phyloP scores from a whole-genome alignment of 2,888 invertebrate genomes.

The Autographa pulchrina region DNA sequence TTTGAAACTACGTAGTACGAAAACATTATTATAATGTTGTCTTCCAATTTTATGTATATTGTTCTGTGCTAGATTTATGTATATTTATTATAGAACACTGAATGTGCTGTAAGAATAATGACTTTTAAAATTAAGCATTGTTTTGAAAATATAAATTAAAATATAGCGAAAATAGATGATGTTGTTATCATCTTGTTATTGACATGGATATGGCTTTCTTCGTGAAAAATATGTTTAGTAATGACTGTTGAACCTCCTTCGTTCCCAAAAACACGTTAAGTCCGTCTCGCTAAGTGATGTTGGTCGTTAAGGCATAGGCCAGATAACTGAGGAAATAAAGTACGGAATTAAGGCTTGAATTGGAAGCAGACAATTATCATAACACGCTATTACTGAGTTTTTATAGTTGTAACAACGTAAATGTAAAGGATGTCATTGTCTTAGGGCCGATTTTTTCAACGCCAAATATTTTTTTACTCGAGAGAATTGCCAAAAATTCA shows the following conservation, averaged over 20 bases:
- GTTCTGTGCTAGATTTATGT: not conserved
- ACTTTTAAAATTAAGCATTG: no score
- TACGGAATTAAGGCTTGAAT: slow-evolving; percentile 30
- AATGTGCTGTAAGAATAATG: no score
- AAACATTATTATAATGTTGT: not conserved
- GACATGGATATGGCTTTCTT: slow-evolving; percentile 13
- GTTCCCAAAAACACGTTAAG: slow-evolving; percentile 46
- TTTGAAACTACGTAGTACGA: not conserved
- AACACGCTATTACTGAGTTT: slow-evolving; percentile 28
- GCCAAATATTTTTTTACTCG: no score
- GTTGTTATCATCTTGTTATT: slow-evolving; percentile 14
- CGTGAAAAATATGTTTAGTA: slow-evolving; percentile 39
- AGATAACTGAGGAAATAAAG: slow-evolving; percentile 55
- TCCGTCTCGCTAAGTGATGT: slow-evolving; percentile 56
- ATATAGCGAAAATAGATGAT: no score
- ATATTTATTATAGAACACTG: no score
- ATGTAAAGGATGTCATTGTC: not conserved
- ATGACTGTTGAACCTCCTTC: slow-evolving; percentile 40
- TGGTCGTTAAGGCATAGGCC: slow-evolving; percentile 50
- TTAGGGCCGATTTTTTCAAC: not conserved
- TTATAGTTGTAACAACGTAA: not conserved
- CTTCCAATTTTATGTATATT: not conserved
- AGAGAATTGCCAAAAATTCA: no score
- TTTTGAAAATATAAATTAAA: no score
- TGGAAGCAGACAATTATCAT: slow-evolving; percentile 47